phyloP scores from a whole-genome alignment of 1,140 invertebrate species.

The Hycleus phaleratus region DNA sequence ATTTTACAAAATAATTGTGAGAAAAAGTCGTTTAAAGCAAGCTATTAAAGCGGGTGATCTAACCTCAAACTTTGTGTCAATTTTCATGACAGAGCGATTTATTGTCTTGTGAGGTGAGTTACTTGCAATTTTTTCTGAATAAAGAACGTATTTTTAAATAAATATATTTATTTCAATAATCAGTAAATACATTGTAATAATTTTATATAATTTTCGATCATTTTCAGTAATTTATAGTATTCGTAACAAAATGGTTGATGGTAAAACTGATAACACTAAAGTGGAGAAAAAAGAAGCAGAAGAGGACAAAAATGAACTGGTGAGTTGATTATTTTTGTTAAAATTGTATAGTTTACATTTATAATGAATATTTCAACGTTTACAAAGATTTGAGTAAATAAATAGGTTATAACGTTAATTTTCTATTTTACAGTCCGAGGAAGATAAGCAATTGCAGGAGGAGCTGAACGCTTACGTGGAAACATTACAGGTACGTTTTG shows the following conservation, averaged over 20 bases:
- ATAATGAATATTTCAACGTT: background rate
- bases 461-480: constrained; percentile 90
- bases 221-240: constrained; percentile 5
- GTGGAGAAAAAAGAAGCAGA: constrained; percentile 16
- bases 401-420: background rate
- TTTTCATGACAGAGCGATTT: background rate
- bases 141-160: too few relatives aligned
- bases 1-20: too few relatives aligned
- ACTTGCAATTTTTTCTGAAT: too few relatives aligned
- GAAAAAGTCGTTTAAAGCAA: too few relatives aligned
- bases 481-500: constrained; percentile 57
- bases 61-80: background rate
- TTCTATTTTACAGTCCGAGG: constrained; percentile 57
- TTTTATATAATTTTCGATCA: too few relatives aligned
- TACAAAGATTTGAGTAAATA: too few relatives aligned
- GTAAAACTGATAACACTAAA: constrained; percentile 1
- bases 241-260: constrained; percentile 43
- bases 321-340: background rate
- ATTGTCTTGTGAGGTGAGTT: background rate
- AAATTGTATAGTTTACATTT: constrained; percentile 5
- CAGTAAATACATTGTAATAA: too few relatives aligned
- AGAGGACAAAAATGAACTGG: constrained; percentile 24
- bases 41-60: too few relatives aligned
- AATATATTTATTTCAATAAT: too few relatives aligned
- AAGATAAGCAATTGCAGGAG: constrained; percentile 92